These are phyloP conservation scores for Deilephila elpenor DNA, from an alignment of 2,888 invertebrate genomes.

Conservation along the genomic window DNA sequence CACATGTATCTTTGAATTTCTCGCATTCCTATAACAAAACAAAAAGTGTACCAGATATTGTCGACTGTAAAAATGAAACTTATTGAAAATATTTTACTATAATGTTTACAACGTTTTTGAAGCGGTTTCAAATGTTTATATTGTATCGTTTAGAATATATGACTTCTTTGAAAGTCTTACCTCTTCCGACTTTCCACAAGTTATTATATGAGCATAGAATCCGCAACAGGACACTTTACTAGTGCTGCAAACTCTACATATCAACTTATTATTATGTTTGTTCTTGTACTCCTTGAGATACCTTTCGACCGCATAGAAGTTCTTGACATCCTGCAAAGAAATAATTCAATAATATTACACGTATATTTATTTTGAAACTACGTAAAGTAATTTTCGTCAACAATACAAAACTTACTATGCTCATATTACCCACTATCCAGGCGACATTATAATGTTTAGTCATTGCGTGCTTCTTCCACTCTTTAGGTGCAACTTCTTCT, in stretches of 20 bases:
- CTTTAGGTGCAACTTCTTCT: conserved; percentile 44
- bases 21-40: conserved; percentile 71
- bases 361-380: background rate
- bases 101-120: too few species aligned
- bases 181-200: conserved; percentile 85
- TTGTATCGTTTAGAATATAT: too few species aligned
- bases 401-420: conserved; percentile 58
- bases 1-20: conserved; percentile 77
- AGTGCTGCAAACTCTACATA: conserved; percentile 83
- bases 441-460: conserved; percentile 66
- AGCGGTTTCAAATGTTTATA: too few species aligned
- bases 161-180: conserved; percentile 53
- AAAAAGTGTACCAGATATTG: background rate
- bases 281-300: conserved; percentile 74
- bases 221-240: conserved; percentile 82
- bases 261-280: conserved; percentile 68
- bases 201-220: conserved; percentile 85
- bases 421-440: conserved; percentile 61
- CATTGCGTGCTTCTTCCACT: conserved; percentile 63
- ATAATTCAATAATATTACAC: conserved; percentile 18
- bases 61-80: too few species aligned
- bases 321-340: conserved; percentile 81
- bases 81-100: too few species aligned
- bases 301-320: conserved; percentile 72
- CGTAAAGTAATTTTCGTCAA: background rate